These are phyloP conservation scores for Ctenoplectra terminalis DNA, from an alignment of 1,140 invertebrate species.

Conservation along the genomic window DNA sequence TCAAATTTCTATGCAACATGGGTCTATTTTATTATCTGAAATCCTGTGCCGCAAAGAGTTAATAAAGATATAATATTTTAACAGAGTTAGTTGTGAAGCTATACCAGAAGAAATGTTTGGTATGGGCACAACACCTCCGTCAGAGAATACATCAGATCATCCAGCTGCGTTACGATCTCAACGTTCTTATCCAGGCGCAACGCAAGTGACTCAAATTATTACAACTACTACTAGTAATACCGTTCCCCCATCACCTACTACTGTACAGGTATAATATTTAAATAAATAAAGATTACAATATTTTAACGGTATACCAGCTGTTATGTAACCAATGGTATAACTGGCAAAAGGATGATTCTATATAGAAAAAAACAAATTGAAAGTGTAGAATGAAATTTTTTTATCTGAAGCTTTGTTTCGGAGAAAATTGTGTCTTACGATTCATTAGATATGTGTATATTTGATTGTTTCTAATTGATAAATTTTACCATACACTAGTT, in stretches of 20 bases:
- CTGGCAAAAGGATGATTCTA: no score
- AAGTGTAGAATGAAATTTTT: no score
- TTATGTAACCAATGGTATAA: no score
- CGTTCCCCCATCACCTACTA: conserved; percentile 79
- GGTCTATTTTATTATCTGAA: no score
- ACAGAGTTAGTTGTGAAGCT: conserved; percentile 91
- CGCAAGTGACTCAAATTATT: conserved; percentile 68
- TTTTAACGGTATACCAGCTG: background rate
- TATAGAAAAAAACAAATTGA: no score
- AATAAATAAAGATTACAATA: background rate
- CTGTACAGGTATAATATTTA: conserved; percentile 66
- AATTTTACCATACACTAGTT: no score
- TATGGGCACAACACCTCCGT: conserved; percentile 85
- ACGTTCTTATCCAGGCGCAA: conserved; percentile 76
- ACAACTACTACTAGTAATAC: conserved; percentile 71
- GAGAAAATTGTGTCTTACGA: no score
- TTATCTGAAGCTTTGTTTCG: no score
- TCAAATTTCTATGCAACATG: no score
- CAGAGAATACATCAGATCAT: conserved; percentile 73
- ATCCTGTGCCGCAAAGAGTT: no score
- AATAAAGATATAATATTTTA: conserved; percentile 29
- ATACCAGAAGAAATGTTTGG: conserved; percentile 94
- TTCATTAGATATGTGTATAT: no score
- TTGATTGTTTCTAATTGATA: no score
- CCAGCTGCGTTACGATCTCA: conserved; percentile 74